These are phyloP conservation scores for Phylloscopus trochiloides DNA, from an alignment of 2,113 vertebrate genomes.

Conservation along the genomic window DNA sequence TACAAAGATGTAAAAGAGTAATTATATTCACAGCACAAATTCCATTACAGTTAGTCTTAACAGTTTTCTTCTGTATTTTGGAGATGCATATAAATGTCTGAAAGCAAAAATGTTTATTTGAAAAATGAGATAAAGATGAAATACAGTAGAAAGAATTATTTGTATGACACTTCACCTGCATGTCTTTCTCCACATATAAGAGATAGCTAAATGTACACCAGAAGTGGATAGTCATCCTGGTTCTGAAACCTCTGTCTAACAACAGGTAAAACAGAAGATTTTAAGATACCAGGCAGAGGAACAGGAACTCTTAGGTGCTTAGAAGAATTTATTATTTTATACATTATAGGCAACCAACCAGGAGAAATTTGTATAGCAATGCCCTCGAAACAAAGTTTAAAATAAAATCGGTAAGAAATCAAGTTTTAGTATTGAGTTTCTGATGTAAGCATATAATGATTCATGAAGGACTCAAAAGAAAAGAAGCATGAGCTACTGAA, in stretches of 20 bases:
- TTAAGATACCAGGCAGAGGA: not conserved
- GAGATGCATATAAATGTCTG: not conserved
- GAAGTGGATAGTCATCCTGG: not conserved
- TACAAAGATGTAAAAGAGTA: not conserved
- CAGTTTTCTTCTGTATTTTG: not conserved
- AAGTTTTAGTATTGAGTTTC: not conserved
- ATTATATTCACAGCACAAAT: not conserved
- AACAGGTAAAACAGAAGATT: not conserved
- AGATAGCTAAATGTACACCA: not conserved
- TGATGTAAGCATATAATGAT: not conserved
- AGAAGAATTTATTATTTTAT: not conserved
- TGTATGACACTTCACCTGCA: not conserved
- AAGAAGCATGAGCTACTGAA: not conserved
- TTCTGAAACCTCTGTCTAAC: not conserved
- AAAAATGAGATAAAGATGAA: not conserved
- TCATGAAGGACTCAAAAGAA: not conserved
- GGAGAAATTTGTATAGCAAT: not conserved
- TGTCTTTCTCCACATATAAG: not conserved
- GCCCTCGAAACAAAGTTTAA: not conserved
- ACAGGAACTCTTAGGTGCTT: not conserved
- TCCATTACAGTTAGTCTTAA: not conserved
- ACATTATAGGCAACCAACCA: not conserved
- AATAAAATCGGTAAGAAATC: not conserved
- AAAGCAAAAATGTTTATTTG: not conserved
- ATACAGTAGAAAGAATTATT: not conserved